Evolutionary conservation across 1,140 invertebrate species (phyloP).

Genomic region (Rhopalosiphum maidis): DNA sequence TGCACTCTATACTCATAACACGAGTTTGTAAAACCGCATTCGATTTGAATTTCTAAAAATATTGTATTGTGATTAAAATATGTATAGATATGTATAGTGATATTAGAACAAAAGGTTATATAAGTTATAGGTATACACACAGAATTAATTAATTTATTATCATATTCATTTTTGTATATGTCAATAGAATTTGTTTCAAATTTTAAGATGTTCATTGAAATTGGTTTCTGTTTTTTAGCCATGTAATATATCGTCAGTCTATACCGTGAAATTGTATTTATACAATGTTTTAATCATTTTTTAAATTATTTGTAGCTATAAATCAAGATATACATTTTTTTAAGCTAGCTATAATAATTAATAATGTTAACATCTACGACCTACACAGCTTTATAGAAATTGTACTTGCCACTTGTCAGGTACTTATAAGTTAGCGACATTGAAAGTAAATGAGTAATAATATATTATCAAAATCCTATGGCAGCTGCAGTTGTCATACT

Average conservation of each 20-base stretch:
- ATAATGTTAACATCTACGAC: neutral
- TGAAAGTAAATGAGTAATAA: neutral
- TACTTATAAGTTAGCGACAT: neutral
- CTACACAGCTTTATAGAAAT: neutral
- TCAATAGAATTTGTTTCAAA: neutral
- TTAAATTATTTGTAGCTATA: neutral
- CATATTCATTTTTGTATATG: neutral
- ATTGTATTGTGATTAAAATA: neutral
- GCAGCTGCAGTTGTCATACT: neutral
- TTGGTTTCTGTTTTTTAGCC: neutral
- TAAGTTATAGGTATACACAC: neutral
- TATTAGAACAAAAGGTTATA: neutral
- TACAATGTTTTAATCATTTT: neutral
- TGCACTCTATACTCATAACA: constrained; percentile 67
- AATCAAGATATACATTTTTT: too few relatives aligned
- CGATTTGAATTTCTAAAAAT: neutral
- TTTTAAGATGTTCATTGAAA: neutral
- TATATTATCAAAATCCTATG: neutral
- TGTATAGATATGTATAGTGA: neutral
- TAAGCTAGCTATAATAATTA: neutral
- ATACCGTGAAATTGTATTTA: neutral
- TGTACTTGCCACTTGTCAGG: neutral
- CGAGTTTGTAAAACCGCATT: neutral
- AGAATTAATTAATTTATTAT: neutral
- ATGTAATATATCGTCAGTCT: constrained; percentile 12